Conservation (phyloP, 2,888 invertebrate species). For the Gnatocerus cornutus region DNA sequence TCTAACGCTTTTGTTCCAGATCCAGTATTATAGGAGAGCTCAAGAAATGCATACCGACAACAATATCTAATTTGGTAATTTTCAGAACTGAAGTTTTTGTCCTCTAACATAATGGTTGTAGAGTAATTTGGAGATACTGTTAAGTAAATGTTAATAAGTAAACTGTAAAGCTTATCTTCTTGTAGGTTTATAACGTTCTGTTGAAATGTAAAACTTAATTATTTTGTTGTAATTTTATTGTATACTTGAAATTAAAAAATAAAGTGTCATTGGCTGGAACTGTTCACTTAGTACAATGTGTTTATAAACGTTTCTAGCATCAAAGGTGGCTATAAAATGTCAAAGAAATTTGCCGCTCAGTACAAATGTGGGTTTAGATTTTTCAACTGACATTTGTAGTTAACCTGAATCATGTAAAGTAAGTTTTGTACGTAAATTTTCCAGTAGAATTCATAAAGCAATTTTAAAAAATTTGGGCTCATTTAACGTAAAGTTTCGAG, state of each 20-base stretch:
- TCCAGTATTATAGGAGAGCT: conserved; percentile 64
- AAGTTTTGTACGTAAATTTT: too few species aligned
- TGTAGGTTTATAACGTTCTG: conserved; percentile 53
- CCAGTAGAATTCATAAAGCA: too few species aligned
- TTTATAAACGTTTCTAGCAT: too few species aligned
- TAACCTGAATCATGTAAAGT: too few species aligned
- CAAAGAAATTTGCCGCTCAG: too few species aligned
- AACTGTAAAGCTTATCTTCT: conserved; percentile 52
- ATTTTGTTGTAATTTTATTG: conserved; percentile 60
- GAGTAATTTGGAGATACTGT: conserved; percentile 12
- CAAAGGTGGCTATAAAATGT: too few species aligned
- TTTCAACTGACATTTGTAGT: too few species aligned
- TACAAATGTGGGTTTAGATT: too few species aligned
- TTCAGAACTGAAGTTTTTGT: conserved; percentile 51
- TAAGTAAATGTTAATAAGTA: conserved; percentile 48
- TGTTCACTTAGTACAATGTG: too few species aligned
- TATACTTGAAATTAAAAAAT: conserved; percentile 53
- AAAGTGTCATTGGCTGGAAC: conserved; percentile 58
- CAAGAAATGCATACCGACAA: conserved; percentile 59
- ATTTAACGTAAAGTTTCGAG: too few species aligned
- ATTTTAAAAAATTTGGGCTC: too few species aligned
- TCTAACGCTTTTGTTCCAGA: conserved; percentile 53
- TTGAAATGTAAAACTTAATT: conserved; percentile 43
- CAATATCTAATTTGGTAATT: conserved; percentile 50
- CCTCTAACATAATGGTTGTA: conserved; percentile 31